Evolutionary conservation across 2,113 vertebrate genomes (phyloP).

Genomic region (Chlamydotis undulata): DNA sequence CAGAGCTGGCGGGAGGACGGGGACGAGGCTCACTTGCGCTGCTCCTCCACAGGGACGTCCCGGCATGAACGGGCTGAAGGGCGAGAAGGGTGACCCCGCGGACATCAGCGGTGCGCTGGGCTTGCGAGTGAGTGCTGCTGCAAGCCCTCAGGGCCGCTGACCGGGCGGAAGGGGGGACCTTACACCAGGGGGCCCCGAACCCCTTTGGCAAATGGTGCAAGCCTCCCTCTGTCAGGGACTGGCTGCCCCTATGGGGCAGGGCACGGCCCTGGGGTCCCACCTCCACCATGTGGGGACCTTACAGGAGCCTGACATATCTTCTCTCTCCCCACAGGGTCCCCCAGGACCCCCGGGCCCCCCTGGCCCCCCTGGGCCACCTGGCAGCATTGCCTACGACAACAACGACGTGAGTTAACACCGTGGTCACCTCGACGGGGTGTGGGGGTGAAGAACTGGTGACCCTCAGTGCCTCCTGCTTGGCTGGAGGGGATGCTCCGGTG

Average conservation of each 20-base stretch:
- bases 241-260: not conserved
- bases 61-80: slow-evolving; percentile 89
- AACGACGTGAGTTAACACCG: slow-evolving; percentile 60
- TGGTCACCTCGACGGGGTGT: accelerated
- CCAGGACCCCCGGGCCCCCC: slow-evolving; percentile 81
- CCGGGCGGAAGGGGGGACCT: accelerated
- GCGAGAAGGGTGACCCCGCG: slow-evolving; percentile 85
- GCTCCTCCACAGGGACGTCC: slow-evolving; percentile 85
- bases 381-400: slow-evolving; percentile 36
- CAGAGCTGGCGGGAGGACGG: accelerated
- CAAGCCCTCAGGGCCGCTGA: accelerated
- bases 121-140: slow-evolving; percentile 76
- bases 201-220: not conserved
- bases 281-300: not conserved
- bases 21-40: not conserved
- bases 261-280: accelerated
- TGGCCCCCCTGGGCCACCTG: slow-evolving; percentile 76
- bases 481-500: not conserved
- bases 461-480: not conserved
- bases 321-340: not conserved
- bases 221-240: not conserved
- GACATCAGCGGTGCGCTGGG: slow-evolving; percentile 50
- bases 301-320: not conserved
- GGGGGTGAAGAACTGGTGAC: not conserved
- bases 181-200: accelerated